Conservation (phyloP, 2,113 vertebrate species). For the Pelobates fuscus region DNA sequence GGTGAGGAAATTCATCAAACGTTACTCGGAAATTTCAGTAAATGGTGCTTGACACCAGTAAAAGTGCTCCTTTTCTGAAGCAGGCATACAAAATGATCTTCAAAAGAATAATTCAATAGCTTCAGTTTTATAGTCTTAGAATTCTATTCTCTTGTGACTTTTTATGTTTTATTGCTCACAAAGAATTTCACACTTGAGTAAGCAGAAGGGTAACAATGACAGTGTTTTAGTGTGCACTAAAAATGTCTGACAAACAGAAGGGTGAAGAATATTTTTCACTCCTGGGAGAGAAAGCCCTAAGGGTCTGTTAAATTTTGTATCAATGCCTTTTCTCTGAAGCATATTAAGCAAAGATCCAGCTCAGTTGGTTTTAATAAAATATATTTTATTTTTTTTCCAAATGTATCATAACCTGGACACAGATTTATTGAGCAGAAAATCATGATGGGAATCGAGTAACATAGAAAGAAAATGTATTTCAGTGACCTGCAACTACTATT, state of each 20-base stretch:
- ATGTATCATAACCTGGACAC: too few species aligned
- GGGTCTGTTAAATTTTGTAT: slow-evolving; percentile 5
- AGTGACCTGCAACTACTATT: too few species aligned
- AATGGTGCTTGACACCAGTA: slow-evolving; percentile 61
- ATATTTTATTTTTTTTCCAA: neutral
- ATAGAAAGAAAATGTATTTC: too few species aligned
- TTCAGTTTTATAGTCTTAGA: slow-evolving; percentile 60
- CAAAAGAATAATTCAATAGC: slow-evolving; percentile 59
- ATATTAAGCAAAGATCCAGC: neutral
- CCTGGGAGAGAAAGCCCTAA: slow-evolving; percentile 19
- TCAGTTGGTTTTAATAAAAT: neutral
- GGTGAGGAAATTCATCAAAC: slow-evolving; percentile 62
- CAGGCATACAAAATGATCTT: slow-evolving; percentile 56
- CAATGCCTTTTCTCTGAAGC: neutral
- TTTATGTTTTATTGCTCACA: slow-evolving; percentile 57
- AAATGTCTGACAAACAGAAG: slow-evolving; percentile 25
- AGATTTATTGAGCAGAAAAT: too few species aligned
- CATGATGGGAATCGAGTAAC: too few species aligned
- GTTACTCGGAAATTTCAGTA: slow-evolving; percentile 64
- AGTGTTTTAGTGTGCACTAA: slow-evolving; percentile 39
- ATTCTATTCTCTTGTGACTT: slow-evolving; percentile 56
- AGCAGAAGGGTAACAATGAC: slow-evolving; percentile 34
- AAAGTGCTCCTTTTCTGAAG: slow-evolving; percentile 67
- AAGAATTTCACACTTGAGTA: slow-evolving; percentile 35
- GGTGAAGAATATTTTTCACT: slow-evolving; percentile 36